These are phyloP conservation scores for Loxodonta africana DNA, from an alignment of 2,113 vertebrate genomes.

Conservation along the genomic window DNA sequence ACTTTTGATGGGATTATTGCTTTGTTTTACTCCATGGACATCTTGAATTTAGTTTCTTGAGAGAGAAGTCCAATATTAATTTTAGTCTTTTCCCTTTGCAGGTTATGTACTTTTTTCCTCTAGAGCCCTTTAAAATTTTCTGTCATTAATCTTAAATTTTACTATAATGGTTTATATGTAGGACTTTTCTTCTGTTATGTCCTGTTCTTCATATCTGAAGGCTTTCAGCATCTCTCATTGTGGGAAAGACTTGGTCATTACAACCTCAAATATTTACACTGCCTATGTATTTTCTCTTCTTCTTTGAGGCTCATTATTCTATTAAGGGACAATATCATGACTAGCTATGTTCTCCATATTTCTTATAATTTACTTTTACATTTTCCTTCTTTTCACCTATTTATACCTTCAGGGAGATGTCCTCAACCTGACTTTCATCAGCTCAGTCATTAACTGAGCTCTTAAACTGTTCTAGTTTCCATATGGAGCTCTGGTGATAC, in stretches of 20 bases:
- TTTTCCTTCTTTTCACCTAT: not conserved
- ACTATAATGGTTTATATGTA: not conserved
- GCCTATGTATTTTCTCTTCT: not conserved
- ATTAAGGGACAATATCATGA: not conserved
- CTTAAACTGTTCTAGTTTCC: not conserved
- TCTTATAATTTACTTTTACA: slow-evolving; percentile 7
- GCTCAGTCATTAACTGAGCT: not conserved
- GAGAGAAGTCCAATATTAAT: not conserved
- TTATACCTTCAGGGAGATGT: not conserved
- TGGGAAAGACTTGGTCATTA: not conserved
- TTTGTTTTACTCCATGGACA: not conserved
- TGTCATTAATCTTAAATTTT: not conserved
- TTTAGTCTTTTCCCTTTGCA: slow-evolving; percentile 11
- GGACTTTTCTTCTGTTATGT: not conserved
- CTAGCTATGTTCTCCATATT: not conserved
- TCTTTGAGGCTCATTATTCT: not conserved
- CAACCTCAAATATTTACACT: not conserved
- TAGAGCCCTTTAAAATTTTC: not conserved
- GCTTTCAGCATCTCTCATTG: too few species aligned
- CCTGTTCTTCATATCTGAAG: not conserved
- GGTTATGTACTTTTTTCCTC: not conserved
- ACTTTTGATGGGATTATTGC: not conserved
- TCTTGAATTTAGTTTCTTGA: not conserved
- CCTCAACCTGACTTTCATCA: not conserved
- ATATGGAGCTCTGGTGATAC: too few species aligned